Evolutionary conservation across 2,113 vertebrate genomes (phyloP), one percentile per base, ranked within the genome.

Genomic region (Rhinogobius similis): DNA sequence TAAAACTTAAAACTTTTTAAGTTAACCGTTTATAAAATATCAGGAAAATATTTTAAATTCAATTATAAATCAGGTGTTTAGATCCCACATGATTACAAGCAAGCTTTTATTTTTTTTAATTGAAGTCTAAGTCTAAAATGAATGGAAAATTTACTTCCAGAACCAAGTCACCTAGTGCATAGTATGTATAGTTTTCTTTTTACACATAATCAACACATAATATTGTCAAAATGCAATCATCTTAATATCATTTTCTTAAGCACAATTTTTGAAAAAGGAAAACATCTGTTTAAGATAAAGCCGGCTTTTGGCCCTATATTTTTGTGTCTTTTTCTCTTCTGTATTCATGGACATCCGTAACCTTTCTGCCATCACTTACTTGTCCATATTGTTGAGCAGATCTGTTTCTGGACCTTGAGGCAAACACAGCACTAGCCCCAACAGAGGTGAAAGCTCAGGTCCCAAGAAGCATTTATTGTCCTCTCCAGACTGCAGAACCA

Each of bases 361-460:
- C 13, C 56, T 5, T 0, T 63, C n/a, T 46, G 38, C 12, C 6
- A 4, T 32, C 24, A 48, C 91, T 91, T 65, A 98, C 97, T 93
- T 95, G 77, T 99, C 96, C 79, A 96, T 95, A 32, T 90, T 90
- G 67, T 95, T 92, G 32, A 99, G 92, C 74, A 99, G 88, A 84
- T 99, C 95, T 0, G 96, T 97, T 84, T 97, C 93, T 20, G 93
- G 92, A 36, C 94, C 95, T 85, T 95, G 92, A 72, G 95, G 94
- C 80, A 98, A 93, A 74, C 69, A 80, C 23, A 99, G 86, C 10
- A 92, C 93, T 69, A 94, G 85, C 61, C 85, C 91, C 69, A 98
- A 75, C 83, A 99, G 84, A 1, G 93, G 88, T 64, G 94, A 68
- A n/a, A 98, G 64, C 27, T 93, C 92, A 29, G 81, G 82, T 66